Conservation (phyloP, 2,113 vertebrate genomes). For the Gymnobelideus leadbeateri region DNA sequence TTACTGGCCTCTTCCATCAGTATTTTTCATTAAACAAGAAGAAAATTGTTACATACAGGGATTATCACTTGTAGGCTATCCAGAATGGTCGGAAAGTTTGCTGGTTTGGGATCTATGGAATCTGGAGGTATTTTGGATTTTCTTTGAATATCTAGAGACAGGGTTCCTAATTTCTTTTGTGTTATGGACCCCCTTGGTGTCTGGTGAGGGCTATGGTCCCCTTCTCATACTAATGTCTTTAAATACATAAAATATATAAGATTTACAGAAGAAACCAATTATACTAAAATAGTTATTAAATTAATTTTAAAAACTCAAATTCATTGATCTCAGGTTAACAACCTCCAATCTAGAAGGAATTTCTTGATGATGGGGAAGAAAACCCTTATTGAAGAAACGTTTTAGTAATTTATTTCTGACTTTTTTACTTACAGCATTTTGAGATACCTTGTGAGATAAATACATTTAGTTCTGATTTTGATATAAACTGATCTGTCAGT, state of each 20-base stretch:
- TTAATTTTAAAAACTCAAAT: not conserved
- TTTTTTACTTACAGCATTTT: not conserved
- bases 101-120: not conserved
- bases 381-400: not conserved
- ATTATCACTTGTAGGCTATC: not conserved
- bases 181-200: not conserved
- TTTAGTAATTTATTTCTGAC: not conserved
- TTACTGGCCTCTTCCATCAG: not conserved
- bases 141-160: not conserved
- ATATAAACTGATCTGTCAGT: accelerated
- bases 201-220: not conserved
- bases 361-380: not conserved
- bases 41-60: not conserved
- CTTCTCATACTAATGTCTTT: not conserved
- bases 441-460: not conserved
- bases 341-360: not conserved
- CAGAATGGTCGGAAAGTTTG: not conserved
- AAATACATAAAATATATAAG: not conserved
- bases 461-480: not conserved
- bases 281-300: not conserved
- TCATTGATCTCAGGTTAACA: not conserved
- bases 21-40: not conserved
- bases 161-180: not conserved
- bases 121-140: not conserved
- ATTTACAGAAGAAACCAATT: not conserved